Evolutionary conservation across 2,113 vertebrate genomes (phyloP), one percentile per base, ranked within the genome.

Genomic region (Acrocephalus kingi): DNA sequence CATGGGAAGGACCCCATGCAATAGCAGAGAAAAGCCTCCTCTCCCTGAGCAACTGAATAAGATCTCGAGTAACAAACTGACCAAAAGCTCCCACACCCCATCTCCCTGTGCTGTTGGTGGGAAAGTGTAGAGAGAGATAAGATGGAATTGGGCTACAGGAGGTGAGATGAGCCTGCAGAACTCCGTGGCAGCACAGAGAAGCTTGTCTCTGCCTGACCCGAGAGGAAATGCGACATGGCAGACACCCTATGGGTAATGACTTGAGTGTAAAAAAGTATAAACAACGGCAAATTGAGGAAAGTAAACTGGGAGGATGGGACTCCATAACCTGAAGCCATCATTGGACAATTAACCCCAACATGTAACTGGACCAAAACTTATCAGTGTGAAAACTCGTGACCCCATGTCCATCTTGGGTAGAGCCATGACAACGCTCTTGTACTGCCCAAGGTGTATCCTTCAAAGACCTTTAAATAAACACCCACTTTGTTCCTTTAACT

Each of bases 341-440:
- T 45, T 45, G 41, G 62, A 45, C 28, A 25, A 16, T 59, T 59
- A 17, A 59, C 23, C n/a, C n/a, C 23, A 59, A 25, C 16, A 35
- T 24, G 56, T 3, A 59, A 23, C 37, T 35, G 58, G n/a, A 37
- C 15, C n/a, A 59, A 59, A 37, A 35, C 10, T 17, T 37, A 37
- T 16, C 25, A 59, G 15, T 11, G n/a, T 25, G 58, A n/a, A 37
- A 35, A 35, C 14, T 59, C n/a, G 2, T 59, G n/a, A 59, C 33
- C 9, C 1, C 1, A 6, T 1, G 10, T 35, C n/a, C n/a, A 15
- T 24, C 23, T 59, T 59, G 56, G n/a, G 58, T 59, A 9, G 4
- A 35, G 56, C n/a, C 51, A 6, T 6, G 16, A 9, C 51, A 16
- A 30, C 27, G 51, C 22, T 59, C 56, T 35, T 59, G 56, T 11